Evolutionary conservation across 2,113 vertebrate species (phyloP).

Genomic region (Nymphicus hollandicus): DNA sequence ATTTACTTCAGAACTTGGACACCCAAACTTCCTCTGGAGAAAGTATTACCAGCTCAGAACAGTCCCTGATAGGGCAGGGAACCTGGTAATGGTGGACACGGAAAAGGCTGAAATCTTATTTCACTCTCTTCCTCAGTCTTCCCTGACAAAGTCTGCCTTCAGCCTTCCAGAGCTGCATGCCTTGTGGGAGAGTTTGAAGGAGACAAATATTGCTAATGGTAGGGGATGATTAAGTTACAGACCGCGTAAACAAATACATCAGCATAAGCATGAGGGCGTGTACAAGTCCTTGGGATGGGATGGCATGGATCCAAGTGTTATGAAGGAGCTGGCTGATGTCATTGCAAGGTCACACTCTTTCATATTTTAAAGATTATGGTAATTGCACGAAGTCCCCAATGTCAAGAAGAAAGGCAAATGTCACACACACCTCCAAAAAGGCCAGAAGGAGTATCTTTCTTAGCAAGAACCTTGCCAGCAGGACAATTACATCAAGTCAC

Average conservation of each 20-base stretch:
- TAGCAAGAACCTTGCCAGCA: not conserved
- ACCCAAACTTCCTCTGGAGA: not conserved
- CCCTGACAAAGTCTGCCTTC: not conserved
- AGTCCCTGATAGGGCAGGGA: not conserved
- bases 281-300: not conserved
- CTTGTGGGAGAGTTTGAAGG: not conserved
- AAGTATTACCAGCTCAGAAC: not conserved
- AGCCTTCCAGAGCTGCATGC: not conserved
- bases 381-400: not conserved
- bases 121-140: not conserved
- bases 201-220: not conserved
- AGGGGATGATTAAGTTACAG: not conserved
- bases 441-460: not conserved
- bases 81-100: not conserved
- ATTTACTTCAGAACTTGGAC: not conserved
- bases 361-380: not conserved
- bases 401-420: constrained; percentile 2
- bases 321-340: not conserved
- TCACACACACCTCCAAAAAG: not conserved
- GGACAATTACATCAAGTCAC: not conserved
- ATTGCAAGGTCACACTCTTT: not conserved
- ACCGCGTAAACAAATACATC: not conserved
- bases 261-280: not conserved
- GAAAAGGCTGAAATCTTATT: not conserved
- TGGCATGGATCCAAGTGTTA: not conserved